Evolutionary conservation across 2,113 vertebrate genomes (phyloP), one percentile per base, ranked within the genome.

Genomic region (Istiophorus platypterus): DNA sequence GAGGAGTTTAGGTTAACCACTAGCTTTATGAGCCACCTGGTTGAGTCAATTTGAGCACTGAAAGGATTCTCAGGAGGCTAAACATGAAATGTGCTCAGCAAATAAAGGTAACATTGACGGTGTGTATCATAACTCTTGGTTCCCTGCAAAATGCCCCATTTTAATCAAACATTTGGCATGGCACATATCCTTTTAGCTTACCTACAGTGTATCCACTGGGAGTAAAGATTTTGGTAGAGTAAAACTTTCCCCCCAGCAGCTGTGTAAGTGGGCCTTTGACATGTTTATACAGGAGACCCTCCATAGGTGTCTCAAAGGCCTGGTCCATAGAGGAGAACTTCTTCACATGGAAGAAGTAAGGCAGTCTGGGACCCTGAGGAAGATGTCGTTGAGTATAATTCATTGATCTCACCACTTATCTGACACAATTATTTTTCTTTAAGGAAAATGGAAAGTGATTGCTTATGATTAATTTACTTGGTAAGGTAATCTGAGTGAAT

Each of bases 291-390:
- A 89, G 8, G 18, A 72, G 29, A 63, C 2, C 26, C 9, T 86
- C 80, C 87, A 84, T 24, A 2, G 87, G 80, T 0, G 77, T 86
- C 59, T 89, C 80, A 68, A 89, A 78, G 70, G 78, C 77, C 26
- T 78, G 54, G 41, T 72, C 73, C 42, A 34, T 11, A 15, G 84
- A 81, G 37, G 73, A 81, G 42, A 86, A 89, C 59, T 1, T 78
- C 81, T 78, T 86, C 54, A 86, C 10, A 14, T 18, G 49, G 15
- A 68, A 65, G 56, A 54, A 78, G 54, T 27, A n/a, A 13, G 70
- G 61, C 73, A 86, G 73, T 41, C 49, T 86, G 26, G 87, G 80
- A 41, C 87, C 87, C 87, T 89, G 80, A 1, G 0, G 18, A 31
- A 27, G n/a, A 59, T 27, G 7, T 31, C 15, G 57, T 26, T 9